phyloP scores from a whole-genome alignment of 1,140 invertebrate genomes.

The Sesamia nonagrioides region DNA sequence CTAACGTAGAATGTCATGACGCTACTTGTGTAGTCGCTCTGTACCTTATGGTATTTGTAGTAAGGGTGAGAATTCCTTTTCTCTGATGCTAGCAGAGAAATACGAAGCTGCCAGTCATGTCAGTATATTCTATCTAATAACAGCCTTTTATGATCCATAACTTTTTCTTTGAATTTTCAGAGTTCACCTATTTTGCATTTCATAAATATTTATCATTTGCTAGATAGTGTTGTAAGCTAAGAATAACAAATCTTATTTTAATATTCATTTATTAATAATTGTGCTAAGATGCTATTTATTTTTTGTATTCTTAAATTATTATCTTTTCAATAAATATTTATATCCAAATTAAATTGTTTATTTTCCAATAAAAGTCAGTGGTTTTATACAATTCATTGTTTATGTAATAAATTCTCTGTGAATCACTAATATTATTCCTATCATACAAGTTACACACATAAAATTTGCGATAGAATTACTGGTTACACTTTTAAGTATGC shows the following conservation, averaged over 20 bases:
- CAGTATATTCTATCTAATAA: conserved; percentile 23
- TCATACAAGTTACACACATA: conserved; percentile 27
- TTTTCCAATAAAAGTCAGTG: conserved; percentile 38
- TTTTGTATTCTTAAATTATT: conserved; percentile 71
- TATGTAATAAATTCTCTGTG: conserved; percentile 43
- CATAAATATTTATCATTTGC: conserved; percentile 30
- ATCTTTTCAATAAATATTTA: conserved; percentile 76
- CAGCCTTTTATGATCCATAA: conserved; percentile 3
- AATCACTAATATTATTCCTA: conserved; percentile 27
- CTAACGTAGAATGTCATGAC: conserved; percentile 2
- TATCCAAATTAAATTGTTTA: conserved; percentile 54
- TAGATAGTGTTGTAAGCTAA: conserved; percentile 45
- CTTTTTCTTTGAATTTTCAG: conserved; percentile 19
- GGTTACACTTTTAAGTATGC: conserved; percentile 15
- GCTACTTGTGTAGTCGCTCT: conserved; percentile 32
- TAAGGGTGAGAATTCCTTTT: conserved; percentile 77
- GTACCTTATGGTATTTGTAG: conserved; percentile 61
- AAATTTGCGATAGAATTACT: not conserved
- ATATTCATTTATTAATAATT: conserved; percentile 40
- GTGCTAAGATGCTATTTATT: conserved; percentile 74
- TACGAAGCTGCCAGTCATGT: conserved; percentile 73
- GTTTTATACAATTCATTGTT: conserved; percentile 39
- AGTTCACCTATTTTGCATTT: conserved; percentile 19
- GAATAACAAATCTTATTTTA: conserved; percentile 32
- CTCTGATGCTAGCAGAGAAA: conserved; percentile 83